These are phyloP conservation scores for Anguilla rostrata DNA, from an alignment of 2,113 vertebrate species.

Conservation along the genomic window DNA sequence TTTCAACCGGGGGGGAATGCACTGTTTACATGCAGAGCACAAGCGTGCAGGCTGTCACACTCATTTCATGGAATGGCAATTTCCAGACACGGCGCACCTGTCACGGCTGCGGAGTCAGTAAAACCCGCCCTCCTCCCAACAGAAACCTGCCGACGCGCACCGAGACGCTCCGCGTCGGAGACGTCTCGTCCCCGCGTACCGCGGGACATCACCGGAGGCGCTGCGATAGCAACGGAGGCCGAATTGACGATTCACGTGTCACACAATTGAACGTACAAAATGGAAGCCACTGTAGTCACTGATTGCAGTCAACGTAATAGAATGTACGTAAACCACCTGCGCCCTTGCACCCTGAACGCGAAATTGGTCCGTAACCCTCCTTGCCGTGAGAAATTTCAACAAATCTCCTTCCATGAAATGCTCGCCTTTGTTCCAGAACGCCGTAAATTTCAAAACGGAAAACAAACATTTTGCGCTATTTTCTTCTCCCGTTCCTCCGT, in stretches of 20 bases:
- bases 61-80: constrained; percentile 10
- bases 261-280: no score
- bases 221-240: not conserved
- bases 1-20: constrained; percentile 3
- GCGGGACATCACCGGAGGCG: not conserved
- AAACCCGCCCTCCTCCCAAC: not conserved
- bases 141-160: not conserved
- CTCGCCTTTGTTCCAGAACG: no score
- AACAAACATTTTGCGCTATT: constrained; percentile 36
- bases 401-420: no score
- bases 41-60: constrained; percentile 10
- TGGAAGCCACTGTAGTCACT: no score
- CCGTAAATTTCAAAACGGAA: no score
- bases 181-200: not conserved
- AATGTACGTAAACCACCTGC: no score
- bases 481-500: not conserved
- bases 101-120: constrained; percentile 1
- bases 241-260: no score
- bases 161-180: not conserved
- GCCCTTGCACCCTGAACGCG: no score
- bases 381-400: no score
- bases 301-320: no score
- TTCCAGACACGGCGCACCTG: not conserved
- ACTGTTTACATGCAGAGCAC: constrained; percentile 19
- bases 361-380: no score